Evolutionary conservation across 2,797 vertebrate species (phyloP).

Genomic region (Betta splendens): DNA sequence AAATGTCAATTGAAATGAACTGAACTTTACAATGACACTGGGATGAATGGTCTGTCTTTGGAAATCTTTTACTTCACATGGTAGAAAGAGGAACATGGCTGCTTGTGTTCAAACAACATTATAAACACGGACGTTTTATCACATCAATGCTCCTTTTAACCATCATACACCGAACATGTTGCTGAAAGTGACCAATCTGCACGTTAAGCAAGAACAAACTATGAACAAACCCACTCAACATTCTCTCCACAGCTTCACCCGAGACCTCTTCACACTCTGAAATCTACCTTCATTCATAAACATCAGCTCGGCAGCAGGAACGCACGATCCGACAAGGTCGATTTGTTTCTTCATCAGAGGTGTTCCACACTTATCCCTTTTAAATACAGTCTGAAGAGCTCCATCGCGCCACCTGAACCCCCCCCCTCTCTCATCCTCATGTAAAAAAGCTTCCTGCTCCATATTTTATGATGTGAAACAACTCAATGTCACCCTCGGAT

Average conservation of each 20-base stretch:
- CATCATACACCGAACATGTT: too few species aligned
- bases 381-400: slow-evolving; percentile 40
- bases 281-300: slow-evolving; percentile 33
- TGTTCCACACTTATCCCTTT: slow-evolving; percentile 24
- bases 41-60: too few species aligned
- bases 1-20: too few species aligned
- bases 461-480: slow-evolving; percentile 30
- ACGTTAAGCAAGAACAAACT: background rate
- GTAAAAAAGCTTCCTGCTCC: slow-evolving; percentile 24
- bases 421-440: slow-evolving; percentile 20
- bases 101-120: too few species aligned
- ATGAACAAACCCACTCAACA: background rate
- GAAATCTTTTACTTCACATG: too few species aligned
- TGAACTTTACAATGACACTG: too few species aligned
- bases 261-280: slow-evolving; percentile 8
- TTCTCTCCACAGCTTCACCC: slow-evolving; percentile 3
- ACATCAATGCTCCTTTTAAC: too few species aligned
- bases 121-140: too few species aligned
- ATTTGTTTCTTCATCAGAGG: slow-evolving; percentile 31
- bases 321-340: slow-evolving; percentile 33
- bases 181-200: too few species aligned
- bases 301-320: slow-evolving; percentile 5
- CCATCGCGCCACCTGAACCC: slow-evolving; percentile 26
- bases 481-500: slow-evolving; percentile 55
- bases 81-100: too few species aligned